Evolutionary conservation across 2,888 invertebrate genomes (phyloP).

Genomic region (Eupithecia exiguata): DNA sequence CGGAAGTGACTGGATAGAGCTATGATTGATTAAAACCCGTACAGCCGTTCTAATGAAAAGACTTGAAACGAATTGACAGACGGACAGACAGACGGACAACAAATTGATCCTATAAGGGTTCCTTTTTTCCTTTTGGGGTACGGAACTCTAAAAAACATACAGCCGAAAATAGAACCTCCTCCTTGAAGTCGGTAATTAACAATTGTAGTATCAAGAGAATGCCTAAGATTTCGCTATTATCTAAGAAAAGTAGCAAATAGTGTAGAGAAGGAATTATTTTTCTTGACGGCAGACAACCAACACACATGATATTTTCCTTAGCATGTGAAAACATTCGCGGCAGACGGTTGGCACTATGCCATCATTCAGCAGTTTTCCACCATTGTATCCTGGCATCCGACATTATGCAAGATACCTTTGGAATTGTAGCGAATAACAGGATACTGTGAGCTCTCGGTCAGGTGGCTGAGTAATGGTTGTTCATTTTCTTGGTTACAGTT

Average conservation of each 20-base stretch:
- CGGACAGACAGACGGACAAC: too few relatives aligned
- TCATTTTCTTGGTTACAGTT: conserved; percentile 67
- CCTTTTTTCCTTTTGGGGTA: too few relatives aligned
- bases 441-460: conserved; percentile 49
- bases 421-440: conserved; percentile 46
- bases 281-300: conserved; percentile 47
- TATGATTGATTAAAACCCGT: too few relatives aligned
- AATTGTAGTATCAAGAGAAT: not conserved
- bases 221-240: not conserved
- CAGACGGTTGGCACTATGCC: conserved; percentile 66
- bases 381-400: conserved; percentile 57
- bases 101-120: too few relatives aligned
- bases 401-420: conserved; percentile 43
- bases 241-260: not conserved
- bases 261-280: conserved; percentile 42
- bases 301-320: conserved; percentile 45
- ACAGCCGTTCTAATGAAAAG: too few relatives aligned
- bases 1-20: too few relatives aligned
- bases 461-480: conserved; percentile 55
- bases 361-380: conserved; percentile 62
- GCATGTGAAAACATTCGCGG: conserved; percentile 56
- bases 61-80: too few relatives aligned
- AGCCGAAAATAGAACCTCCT: too few relatives aligned
- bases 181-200: too few relatives aligned
- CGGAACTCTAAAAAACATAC: too few relatives aligned